Conservation (phyloP, 2,888 invertebrate genomes). For the Melipona bicolor region DNA sequence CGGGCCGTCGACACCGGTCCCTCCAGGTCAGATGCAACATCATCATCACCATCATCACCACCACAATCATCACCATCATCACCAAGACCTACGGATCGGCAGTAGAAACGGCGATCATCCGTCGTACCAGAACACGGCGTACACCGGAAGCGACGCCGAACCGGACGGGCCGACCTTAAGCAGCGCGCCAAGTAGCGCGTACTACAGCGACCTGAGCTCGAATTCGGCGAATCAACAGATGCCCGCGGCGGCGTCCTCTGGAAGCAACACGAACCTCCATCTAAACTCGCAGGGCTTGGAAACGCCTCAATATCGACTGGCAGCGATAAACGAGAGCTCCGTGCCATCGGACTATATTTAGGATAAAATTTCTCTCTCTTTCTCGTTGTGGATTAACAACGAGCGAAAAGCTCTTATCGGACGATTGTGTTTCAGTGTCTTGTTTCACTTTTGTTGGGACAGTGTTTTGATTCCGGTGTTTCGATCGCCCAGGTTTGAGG, state of each 20-base stretch:
- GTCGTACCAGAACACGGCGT: constrained; percentile 90
- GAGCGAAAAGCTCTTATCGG: background rate
- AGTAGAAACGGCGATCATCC: constrained; percentile 83
- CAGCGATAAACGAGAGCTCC: constrained; percentile 82
- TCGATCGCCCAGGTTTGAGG: background rate
- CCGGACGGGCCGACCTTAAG: constrained; percentile 85
- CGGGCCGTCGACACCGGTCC: constrained; percentile 78
- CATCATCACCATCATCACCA: constrained; percentile 74
- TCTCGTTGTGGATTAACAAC: background rate
- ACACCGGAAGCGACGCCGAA: constrained; percentile 85
- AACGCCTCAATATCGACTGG: constrained; percentile 78
- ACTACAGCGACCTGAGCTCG: constrained; percentile 88
- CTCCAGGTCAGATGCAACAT: constrained; percentile 74
- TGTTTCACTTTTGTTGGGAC: too few relatives aligned
- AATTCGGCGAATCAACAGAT: constrained; percentile 81
- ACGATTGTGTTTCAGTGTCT: background rate
- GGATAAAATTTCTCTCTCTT: background rate
- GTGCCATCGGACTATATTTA: constrained; percentile 83
- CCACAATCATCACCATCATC: constrained; percentile 76
- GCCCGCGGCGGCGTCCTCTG: constrained; percentile 57
- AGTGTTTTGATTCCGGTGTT: background rate
- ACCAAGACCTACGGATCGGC: constrained; percentile 71
- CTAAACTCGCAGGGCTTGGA: constrained; percentile 72
- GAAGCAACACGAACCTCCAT: constrained; percentile 63
- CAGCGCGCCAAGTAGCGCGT: constrained; percentile 90